Evolutionary conservation across 2,888 invertebrate genomes (phyloP), one percentile per base, ranked within the genome.

Genomic region (Uloborus plumipes): DNA sequence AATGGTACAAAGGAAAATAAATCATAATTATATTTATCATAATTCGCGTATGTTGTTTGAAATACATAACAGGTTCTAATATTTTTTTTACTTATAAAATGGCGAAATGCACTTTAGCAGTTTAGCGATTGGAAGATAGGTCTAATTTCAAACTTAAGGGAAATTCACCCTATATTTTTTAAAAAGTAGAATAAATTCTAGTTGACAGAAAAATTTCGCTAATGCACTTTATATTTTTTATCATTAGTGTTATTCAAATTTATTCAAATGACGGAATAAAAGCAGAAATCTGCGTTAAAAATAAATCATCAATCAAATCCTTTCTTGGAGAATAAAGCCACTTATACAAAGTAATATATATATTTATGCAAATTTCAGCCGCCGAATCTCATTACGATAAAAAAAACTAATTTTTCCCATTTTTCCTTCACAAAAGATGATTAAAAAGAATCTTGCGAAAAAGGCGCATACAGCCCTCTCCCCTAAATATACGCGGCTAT

Each of bases 231-330:
- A 31, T 31, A 4, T 4, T 31, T 31, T 31, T 31, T 31, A 31
- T 31, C 31, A 31, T 31, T 31, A 31, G 31, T 7, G 31, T 31
- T 77, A 77, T 77, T 77, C 70, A 64, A 77, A 77, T 70, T 18
- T 77, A 64, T 70, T 70, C 77, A 39, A 20, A 7, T 64, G 70
- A 64, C 70, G 66, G 22, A 70, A 77, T 70, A 7, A 64, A 58
- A 53, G 39, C 61, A 76, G 67, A 76, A 76, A 69, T 76, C 69
- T 50, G 14, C 6, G 65, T 39, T 18, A 64, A 70, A 64, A 69
- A 64, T 70, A 70, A 64, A 64, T 50, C 70, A 77, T 77, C 77
- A 77, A 77, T 77, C 77, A 77, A 62, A 49, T 31, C 69, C n/a
- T 77, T 55, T 70, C 53, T 64, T 26, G n/a, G 26, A 26, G 62